Conservation (phyloP, 2,797 vertebrate genomes). For the Podarcis lilfordi region DNA sequence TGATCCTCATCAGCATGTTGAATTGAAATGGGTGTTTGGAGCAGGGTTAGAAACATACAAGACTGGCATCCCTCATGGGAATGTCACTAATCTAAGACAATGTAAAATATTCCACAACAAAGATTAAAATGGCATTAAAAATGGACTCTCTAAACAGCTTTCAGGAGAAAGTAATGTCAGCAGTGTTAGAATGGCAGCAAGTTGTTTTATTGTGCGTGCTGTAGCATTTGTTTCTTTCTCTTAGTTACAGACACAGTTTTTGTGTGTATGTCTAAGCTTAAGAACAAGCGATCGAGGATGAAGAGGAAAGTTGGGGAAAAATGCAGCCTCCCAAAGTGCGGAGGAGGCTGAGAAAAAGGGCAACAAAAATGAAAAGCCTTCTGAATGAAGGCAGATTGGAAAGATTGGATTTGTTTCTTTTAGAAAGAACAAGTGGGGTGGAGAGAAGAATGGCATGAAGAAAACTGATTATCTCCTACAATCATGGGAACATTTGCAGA, state of each 20-base stretch:
- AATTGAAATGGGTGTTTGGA: too few relatives aligned
- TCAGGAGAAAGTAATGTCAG: background rate
- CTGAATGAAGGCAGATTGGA: background rate
- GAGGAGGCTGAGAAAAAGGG: background rate
- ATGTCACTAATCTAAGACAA: background rate
- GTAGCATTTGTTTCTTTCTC: background rate
- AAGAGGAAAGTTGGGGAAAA: background rate
- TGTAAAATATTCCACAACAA: background rate
- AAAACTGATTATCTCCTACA: background rate
- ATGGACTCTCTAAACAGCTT: background rate
- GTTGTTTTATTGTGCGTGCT: background rate
- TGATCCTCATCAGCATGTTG: background rate
- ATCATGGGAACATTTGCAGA: background rate
- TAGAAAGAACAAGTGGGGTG: background rate
- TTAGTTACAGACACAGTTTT: background rate
- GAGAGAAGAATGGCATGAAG: background rate
- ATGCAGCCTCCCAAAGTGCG: background rate
- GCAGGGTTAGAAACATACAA: background rate
- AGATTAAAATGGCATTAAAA: background rate
- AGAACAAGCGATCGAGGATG: background rate
- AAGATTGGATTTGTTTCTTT: background rate
- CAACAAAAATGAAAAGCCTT: background rate
- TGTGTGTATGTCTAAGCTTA: background rate
- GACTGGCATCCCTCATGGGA: background rate
- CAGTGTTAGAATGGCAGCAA: background rate